phyloP scores from a whole-genome alignment of 1,140 invertebrate species.

The Sarcophaga bullata region DNA sequence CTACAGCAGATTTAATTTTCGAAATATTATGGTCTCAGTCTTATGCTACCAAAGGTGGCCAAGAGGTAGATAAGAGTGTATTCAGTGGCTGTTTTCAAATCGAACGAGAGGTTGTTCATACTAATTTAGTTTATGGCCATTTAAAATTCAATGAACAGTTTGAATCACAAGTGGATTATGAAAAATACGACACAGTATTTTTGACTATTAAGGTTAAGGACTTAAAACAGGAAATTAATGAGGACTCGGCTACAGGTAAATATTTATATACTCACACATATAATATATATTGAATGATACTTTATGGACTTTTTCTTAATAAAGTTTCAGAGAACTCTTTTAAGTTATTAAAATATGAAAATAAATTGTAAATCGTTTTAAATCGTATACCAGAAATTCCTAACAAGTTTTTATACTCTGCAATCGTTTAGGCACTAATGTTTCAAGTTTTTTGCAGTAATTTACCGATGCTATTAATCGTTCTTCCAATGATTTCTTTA shows the following conservation, averaged over 20 bases:
- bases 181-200: slow-evolving; percentile 69
- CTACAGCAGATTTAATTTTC: slow-evolving; percentile 67
- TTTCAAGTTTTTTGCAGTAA: too few relatives aligned
- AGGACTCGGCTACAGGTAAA: slow-evolving; percentile 64
- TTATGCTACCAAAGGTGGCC: slow-evolving; percentile 69
- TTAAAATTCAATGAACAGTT: slow-evolving; percentile 42
- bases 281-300: too few relatives aligned
- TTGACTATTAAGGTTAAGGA: slow-evolving; percentile 67
- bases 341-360: too few relatives aligned
- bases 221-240: slow-evolving; percentile 62
- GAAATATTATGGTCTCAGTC: slow-evolving; percentile 69
- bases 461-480: too few relatives aligned
- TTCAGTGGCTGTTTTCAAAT: slow-evolving; percentile 24
- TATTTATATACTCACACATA: too few relatives aligned
- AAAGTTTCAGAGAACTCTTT: too few relatives aligned
- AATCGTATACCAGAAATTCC: too few relatives aligned
- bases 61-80: slow-evolving; percentile 52
- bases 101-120: neutral
- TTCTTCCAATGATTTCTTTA: too few relatives aligned
- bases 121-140: slow-evolving; percentile 24
- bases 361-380: too few relatives aligned
- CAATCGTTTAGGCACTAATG: too few relatives aligned
- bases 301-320: too few relatives aligned
- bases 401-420: too few relatives aligned
- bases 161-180: slow-evolving; percentile 67